phyloP scores from a whole-genome alignment of 1,140 invertebrate genomes.

The Ruditapes philippinarum region DNA sequence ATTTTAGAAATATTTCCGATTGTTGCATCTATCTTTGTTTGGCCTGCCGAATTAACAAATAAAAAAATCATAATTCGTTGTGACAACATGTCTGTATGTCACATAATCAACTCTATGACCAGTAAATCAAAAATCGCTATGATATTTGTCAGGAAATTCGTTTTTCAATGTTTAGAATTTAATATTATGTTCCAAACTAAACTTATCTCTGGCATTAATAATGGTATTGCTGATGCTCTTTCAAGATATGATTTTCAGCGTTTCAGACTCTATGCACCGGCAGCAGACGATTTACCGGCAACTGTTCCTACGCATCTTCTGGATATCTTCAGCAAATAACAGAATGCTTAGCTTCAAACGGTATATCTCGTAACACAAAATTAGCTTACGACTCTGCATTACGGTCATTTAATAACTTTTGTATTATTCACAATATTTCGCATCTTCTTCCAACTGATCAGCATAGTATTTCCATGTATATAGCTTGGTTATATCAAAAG shows the following conservation, averaged over 20 bases:
- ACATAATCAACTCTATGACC: slow-evolving; percentile 2
- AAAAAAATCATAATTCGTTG: slow-evolving; percentile 19
- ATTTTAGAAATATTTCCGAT: slow-evolving; percentile 59
- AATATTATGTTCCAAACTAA: slow-evolving; percentile 10
- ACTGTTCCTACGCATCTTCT: background rate
- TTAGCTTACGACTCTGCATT: background rate
- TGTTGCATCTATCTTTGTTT: slow-evolving; percentile 16
- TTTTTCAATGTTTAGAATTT: background rate
- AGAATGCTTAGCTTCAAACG: background rate
- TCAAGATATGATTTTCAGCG: slow-evolving; percentile 10
- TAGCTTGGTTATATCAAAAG: background rate
- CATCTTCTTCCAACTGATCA: background rate
- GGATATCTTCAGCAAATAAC: slow-evolving; percentile 13
- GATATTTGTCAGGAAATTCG: background rate
- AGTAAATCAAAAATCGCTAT: background rate
- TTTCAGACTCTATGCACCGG: background rate
- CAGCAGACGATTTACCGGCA: background rate
- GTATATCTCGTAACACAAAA: background rate
- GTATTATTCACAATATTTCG: background rate
- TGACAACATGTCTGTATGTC: slow-evolving; percentile 1
- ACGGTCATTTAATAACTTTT: background rate
- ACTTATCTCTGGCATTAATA: background rate
- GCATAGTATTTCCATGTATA: background rate
- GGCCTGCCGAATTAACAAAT: background rate
- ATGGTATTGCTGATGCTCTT: slow-evolving; percentile 32